A percentile compares a stretch with the other conserved stretches of the same genome.
These are phyloP conservation scores for Camponotus pennsylvanicus DNA, from an alignment of 1,140 invertebrate genomes.

Conservation along the genomic window DNA sequence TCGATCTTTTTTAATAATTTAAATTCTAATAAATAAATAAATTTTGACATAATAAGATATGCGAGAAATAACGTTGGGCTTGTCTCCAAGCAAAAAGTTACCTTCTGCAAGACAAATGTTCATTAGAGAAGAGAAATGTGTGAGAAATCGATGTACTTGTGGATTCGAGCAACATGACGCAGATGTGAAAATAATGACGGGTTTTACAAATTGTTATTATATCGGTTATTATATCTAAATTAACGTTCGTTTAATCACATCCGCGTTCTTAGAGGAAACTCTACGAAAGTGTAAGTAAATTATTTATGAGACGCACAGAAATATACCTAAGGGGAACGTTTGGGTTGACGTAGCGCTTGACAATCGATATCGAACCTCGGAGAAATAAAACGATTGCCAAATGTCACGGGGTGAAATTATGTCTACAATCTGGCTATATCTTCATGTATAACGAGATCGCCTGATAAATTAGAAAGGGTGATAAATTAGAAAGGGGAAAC, in stretches of 20 bases:
- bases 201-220: not conserved
- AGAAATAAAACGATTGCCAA: conserved; percentile 42
- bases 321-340: conserved; percentile 24
- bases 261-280: not conserved
- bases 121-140: not conserved
- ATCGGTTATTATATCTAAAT: too few relatives aligned
- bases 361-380: conserved; percentile 45
- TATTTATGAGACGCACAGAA: conserved; percentile 33
- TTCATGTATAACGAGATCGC: conserved; percentile 13
- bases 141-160: not conserved
- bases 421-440: conserved; percentile 11
- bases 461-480: not conserved
- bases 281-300: conserved; percentile 30
- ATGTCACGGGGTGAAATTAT: conserved; percentile 51
- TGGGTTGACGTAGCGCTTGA: conserved; percentile 24
- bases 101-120: not conserved
- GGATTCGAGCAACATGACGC: not conserved
- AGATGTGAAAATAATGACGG: not conserved
- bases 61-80: not conserved
- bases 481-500: conserved; percentile 2
- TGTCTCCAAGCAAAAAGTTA: conserved; percentile 18
- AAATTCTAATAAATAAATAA: not conserved
- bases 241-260: not conserved
- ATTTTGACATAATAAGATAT: not conserved
- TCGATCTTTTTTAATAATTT: too few relatives aligned